A percentile compares a stretch with the other conserved stretches of the same genome.
These are phyloP conservation scores for Agrochola lota DNA, from an alignment of 2,888 invertebrate genomes.

Conservation along the genomic window DNA sequence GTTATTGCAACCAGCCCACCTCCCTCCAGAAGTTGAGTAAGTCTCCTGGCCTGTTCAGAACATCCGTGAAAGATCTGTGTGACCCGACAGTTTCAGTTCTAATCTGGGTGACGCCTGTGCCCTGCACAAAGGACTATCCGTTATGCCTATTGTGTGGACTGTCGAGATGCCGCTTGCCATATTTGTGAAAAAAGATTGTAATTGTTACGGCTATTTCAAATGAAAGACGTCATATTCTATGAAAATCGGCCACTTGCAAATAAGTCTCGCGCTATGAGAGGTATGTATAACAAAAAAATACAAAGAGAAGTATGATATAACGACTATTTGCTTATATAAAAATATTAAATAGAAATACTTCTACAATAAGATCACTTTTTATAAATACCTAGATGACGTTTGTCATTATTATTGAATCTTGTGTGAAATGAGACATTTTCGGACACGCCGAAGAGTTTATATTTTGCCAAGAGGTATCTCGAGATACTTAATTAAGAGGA, in stretches of 20 bases:
- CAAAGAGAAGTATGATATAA: slow-evolving; percentile 13
- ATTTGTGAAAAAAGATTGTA: slow-evolving; percentile 12
- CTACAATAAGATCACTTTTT: background rate
- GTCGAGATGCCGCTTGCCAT: background rate
- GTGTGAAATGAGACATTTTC: background rate
- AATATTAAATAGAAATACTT: background rate
- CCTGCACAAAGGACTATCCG: too few relatives aligned
- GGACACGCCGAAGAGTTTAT: background rate
- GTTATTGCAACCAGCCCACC: too few relatives aligned
- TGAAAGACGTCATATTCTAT: slow-evolving; percentile 14
- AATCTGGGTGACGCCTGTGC: too few relatives aligned
- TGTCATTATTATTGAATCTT: background rate
- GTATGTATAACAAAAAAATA: slow-evolving; percentile 14
- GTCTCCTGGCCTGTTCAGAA: too few relatives aligned
- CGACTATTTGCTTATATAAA: slow-evolving; percentile 32
- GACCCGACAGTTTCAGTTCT: too few relatives aligned
- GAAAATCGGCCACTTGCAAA: slow-evolving; percentile 24
- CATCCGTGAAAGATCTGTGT: too few relatives aligned
- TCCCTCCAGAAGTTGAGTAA: too few relatives aligned
- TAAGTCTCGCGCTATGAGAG: slow-evolving; percentile 20
- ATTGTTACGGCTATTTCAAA: slow-evolving; percentile 28
- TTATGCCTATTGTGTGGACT: background rate
- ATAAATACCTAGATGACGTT: background rate
- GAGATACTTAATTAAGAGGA: background rate
- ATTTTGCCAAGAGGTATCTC: background rate